Evolutionary conservation across 92 coral and sea anemone species (phyloP).

Genomic region (Porites rus): DNA sequence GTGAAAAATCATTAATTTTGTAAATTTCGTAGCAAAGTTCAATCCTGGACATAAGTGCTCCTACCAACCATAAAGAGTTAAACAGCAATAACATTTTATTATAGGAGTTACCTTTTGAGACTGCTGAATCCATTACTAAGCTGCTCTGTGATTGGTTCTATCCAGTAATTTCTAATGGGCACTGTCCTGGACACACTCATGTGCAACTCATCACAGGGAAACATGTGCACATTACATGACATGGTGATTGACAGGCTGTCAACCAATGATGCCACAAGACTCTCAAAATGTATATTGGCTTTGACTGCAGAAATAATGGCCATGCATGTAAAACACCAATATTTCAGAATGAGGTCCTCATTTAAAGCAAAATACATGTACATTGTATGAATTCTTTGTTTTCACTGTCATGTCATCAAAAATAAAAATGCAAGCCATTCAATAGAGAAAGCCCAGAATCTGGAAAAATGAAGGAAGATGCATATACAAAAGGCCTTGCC

Average conservation of each 20-base stretch:
- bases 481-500: too few relatives aligned
- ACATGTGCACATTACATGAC: conserved; percentile 60
- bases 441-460: too few relatives aligned
- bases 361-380: too few relatives aligned
- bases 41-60: too few relatives aligned
- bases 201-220: conserved; percentile 75
- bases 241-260: conserved; percentile 56
- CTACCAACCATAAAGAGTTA: not conserved
- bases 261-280: conserved; percentile 57
- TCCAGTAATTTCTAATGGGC: conserved; percentile 96
- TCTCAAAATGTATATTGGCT: too few relatives aligned
- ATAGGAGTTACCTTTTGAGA: not conserved
- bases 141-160: conserved; percentile 84
- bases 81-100: not conserved
- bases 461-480: too few relatives aligned
- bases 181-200: conserved; percentile 92
- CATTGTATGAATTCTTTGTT: too few relatives aligned
- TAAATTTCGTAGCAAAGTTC: too few relatives aligned
- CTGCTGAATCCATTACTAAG: conserved; percentile 40
- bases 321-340: not conserved
- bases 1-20: too few relatives aligned
- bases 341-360: too few relatives aligned
- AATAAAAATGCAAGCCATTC: too few relatives aligned
- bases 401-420: too few relatives aligned
- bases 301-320: conserved; percentile 3